Conservation (phyloP, 2,797 vertebrate species). For the Manis javanica region DNA sequence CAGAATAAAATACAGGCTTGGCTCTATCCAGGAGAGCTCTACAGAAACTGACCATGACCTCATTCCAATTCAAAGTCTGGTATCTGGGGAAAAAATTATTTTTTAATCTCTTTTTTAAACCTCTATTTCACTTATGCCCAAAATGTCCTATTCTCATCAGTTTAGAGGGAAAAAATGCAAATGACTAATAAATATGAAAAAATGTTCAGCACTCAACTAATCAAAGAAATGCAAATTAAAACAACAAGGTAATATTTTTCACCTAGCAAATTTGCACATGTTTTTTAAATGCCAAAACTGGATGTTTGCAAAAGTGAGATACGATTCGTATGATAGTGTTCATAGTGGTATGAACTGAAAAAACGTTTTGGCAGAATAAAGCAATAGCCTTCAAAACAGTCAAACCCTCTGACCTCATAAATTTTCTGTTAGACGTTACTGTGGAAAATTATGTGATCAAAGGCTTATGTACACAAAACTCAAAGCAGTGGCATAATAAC, state of each 20-base stretch:
- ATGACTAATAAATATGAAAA: conserved; percentile 68
- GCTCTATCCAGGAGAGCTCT: neutral
- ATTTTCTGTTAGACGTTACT: conserved; percentile 15
- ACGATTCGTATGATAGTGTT: neutral
- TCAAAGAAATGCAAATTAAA: conserved; percentile 73
- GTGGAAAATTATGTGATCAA: conserved; percentile 7
- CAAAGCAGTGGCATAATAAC: neutral
- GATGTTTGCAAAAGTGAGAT: conserved; percentile 2
- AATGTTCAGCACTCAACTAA: conserved; percentile 61
- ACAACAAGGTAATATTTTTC: conserved; percentile 52
- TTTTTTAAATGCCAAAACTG: conserved; percentile 10
- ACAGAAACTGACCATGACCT: neutral
- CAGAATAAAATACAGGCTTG: conserved; percentile 51
- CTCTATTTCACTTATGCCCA: conserved; percentile 46
- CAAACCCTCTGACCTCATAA: neutral
- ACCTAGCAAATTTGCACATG: conserved; percentile 62
- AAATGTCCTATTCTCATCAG: conserved; percentile 63
- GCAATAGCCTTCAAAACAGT: neutral
- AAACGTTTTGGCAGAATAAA: conserved; percentile 39
- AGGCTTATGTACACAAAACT: neutral
- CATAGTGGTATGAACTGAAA: neutral
- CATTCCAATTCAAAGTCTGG: neutral
- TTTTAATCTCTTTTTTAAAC: conserved; percentile 62
- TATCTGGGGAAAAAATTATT: neutral
- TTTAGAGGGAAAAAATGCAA: conserved; percentile 61